Conservation (phyloP, 1,140 invertebrate species). For the Marisa cornuarietis region DNA sequence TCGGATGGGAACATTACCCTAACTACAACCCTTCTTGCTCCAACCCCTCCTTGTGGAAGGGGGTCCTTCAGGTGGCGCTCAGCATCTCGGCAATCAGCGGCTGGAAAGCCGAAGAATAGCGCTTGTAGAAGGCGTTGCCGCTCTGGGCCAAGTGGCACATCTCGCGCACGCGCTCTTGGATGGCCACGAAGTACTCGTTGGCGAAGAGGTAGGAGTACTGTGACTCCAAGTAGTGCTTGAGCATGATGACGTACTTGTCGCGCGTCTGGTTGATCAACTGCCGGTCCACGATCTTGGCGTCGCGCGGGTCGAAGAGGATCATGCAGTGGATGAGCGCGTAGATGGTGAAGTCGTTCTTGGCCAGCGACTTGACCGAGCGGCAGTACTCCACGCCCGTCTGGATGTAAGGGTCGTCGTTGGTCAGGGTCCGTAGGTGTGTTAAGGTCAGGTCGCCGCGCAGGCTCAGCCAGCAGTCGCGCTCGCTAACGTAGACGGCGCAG, state of each 20-base stretch:
- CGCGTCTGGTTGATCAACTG: conserved; percentile 75
- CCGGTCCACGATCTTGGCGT: conserved; percentile 80
- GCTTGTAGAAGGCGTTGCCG: conserved; percentile 18
- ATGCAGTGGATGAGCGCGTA: conserved; percentile 90
- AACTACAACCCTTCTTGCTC: no score
- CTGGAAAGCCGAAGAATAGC: conserved; percentile 17
- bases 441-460: conserved; percentile 52
- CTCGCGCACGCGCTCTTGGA: conserved; percentile 59
- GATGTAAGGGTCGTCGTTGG: conserved; percentile 49
- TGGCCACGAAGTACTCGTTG: conserved; percentile 67
- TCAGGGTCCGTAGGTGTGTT: conserved; percentile 51
- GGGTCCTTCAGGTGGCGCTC: background rate
- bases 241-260: conserved; percentile 89
- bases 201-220: conserved; percentile 70
- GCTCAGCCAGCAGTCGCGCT: conserved; percentile 52
- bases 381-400: conserved; percentile 58
- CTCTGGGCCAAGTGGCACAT: conserved; percentile 15
- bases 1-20: no score
- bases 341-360: conserved; percentile 67
- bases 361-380: conserved; percentile 51
- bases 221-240: conserved; percentile 86
- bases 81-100: conserved; percentile 20
- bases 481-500: conserved; percentile 30
- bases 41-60: no score
- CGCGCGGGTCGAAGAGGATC: conserved; percentile 84